Percentiles rank a stretch among this genome's conserved stretches.
phyloP scores from a whole-genome alignment of 2,888 invertebrate genomes.

The Dasypogon diadema region DNA sequence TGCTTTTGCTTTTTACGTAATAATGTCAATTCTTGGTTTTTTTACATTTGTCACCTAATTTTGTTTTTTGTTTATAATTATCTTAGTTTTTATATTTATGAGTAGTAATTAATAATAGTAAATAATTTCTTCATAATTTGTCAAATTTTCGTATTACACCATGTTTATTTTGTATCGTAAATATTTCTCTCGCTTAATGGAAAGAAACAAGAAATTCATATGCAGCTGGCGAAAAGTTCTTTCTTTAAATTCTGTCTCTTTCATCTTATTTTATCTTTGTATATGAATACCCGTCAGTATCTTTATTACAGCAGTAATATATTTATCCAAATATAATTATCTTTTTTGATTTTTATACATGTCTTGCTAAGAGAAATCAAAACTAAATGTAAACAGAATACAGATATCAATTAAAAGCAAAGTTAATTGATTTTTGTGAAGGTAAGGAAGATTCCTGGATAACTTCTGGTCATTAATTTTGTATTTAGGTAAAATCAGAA shows the following conservation, averaged over 20 bases:
- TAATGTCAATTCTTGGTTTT: neutral
- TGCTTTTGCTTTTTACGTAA: constrained; percentile 12
- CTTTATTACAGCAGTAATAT: constrained; percentile 27
- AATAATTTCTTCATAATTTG: constrained; percentile 3
- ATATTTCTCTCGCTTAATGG: neutral
- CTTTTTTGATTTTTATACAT: neutral
- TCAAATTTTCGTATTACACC: neutral
- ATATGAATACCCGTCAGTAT: neutral
- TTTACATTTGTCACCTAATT: neutral
- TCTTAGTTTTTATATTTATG: constrained; percentile 30
- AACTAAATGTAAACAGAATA: too few relatives aligned
- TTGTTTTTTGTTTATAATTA: neutral
- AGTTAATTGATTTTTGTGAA: too few relatives aligned
- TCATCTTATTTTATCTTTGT: neutral
- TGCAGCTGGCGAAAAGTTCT: neutral
- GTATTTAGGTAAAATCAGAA: too few relatives aligned
- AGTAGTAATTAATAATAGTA: constrained; percentile 26
- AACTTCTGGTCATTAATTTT: neutral
- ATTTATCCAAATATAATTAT: constrained; percentile 33
- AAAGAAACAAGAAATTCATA: neutral
- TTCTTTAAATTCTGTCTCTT: neutral
- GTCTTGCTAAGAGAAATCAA: neutral
- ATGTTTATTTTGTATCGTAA: neutral
- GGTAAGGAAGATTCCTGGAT: too few relatives aligned
- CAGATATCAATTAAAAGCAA: too few relatives aligned